Evolutionary conservation across 1,140 invertebrate genomes (phyloP).

Genomic region (Bombyx mori): ASM3026992v2 NC_085131.1:5605001-5605500

Average conservation of each 20-base stretch:
- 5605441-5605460: no score
- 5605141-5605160: no score
- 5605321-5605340: conserved; percentile 57
- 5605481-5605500: no score
- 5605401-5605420: conserved; percentile 44
- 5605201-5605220: neutral
- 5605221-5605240: conserved; percentile 42
- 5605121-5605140: no score
- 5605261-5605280: conserved; percentile 44
- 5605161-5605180: no score
- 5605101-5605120: no score
- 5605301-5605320: conserved; percentile 59
- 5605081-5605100: no score
- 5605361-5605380: conserved; percentile 51
- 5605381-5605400: conserved; percentile 40
- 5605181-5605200: neutral
- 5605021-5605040: no score
- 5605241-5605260: conserved; percentile 41
- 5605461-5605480: no score
- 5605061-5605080: no score
- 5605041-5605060: no score
- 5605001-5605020: no score
- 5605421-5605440: conserved; percentile 42
- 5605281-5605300: conserved; percentile 48
- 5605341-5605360: conserved; percentile 56